Evolutionary conservation across 2,797 vertebrate genomes (phyloP).

Genomic region (Tapirus indicus): DNA sequence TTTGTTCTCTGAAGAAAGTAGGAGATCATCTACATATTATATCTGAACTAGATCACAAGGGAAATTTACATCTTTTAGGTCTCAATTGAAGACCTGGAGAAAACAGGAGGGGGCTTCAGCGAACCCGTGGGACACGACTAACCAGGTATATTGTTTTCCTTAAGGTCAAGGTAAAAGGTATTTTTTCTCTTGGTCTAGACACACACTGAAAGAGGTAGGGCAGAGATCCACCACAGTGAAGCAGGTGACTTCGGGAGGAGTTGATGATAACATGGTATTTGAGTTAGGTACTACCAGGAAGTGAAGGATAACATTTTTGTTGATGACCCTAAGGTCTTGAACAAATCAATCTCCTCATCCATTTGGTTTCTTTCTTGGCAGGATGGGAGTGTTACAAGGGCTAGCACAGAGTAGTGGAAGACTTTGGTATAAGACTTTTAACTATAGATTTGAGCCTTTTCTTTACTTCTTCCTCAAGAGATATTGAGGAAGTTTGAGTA

Average conservation of each 20-base stretch:
- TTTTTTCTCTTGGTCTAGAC: neutral
- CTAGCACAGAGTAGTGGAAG: neutral
- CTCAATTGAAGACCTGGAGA: neutral
- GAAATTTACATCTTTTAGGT: neutral
- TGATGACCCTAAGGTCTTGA: neutral
- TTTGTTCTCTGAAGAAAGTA: neutral
- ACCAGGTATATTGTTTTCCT: neutral
- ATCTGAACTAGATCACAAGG: neutral
- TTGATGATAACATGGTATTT: neutral
- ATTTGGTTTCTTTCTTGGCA: neutral
- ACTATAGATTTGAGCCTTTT: neutral
- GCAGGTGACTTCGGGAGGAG: neutral
- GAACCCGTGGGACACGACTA: neutral
- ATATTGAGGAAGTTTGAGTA: neutral
- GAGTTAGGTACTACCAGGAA: neutral
- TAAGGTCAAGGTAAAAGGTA: neutral
- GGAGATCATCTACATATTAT: neutral
- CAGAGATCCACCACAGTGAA: neutral
- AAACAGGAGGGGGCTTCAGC: neutral
- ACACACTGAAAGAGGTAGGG: no score
- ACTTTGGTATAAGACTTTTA: neutral
- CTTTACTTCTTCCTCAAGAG: neutral
- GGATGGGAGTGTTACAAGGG: neutral
- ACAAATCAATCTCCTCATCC: neutral
- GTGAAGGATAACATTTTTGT: neutral